phyloP scores from a whole-genome alignment of 2,113 vertebrate species.

The Microtus richardsoni region DNA sequence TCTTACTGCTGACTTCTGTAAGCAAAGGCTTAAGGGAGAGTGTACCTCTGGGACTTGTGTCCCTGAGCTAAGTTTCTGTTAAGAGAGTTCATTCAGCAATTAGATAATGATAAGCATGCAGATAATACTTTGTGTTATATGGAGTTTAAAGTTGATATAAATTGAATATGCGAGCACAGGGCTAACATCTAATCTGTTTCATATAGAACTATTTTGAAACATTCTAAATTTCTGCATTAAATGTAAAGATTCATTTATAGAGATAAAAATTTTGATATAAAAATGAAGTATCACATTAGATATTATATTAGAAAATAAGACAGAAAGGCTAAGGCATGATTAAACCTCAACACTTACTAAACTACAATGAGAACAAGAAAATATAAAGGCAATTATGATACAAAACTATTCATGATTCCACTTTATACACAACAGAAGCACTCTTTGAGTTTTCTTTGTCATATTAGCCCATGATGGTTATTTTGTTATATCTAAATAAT shows the following conservation, averaged over 20 bases:
- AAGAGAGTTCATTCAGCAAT: no score
- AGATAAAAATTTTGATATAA: neutral
- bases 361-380: neutral
- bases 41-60: no score
- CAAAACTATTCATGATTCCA: neutral
- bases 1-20: no score
- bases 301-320: neutral
- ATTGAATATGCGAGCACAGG: neutral
- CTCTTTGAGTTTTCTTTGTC: neutral
- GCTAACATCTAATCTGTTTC: neutral
- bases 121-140: no score
- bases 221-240: neutral
- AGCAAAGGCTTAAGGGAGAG: no score
- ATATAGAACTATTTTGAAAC: neutral
- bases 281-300: neutral
- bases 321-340: neutral
- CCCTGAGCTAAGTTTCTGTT: no score
- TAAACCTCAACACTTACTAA: neutral
- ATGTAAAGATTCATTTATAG: neutral
- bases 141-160: neutral
- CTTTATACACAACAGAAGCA: no score
- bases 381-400: neutral
- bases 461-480: rapidly evolving
- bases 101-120: no score
- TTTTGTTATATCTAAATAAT: neutral